These are phyloP conservation scores for Helicoverpa armigera DNA, from an alignment of 1,140 invertebrate species.

Conservation along the genomic window DNA sequence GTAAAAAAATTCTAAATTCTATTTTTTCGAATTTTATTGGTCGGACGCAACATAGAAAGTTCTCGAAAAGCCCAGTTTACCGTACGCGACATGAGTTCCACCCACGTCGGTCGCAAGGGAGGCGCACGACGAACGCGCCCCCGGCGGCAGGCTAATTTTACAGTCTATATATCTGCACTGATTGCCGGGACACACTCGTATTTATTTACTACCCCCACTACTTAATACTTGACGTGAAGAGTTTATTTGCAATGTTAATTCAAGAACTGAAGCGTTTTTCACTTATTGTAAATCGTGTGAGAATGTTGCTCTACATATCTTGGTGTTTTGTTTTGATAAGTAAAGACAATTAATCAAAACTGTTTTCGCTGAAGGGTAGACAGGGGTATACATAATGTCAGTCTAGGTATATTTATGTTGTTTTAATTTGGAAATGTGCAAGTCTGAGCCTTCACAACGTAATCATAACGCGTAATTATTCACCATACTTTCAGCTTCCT, in stretches of 20 bases:
- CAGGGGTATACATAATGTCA: too few relatives aligned
- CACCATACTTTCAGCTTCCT: too few relatives aligned
- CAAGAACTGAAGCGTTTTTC: slow-evolving; percentile 35
- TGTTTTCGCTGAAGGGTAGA: background rate
- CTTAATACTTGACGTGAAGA: slow-evolving; percentile 61
- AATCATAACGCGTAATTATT: too few relatives aligned
- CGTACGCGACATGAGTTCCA: slow-evolving; percentile 51
- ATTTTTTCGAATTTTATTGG: too few relatives aligned
- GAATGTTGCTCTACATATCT: background rate
- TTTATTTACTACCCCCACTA: slow-evolving; percentile 66
- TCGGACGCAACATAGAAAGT: background rate
- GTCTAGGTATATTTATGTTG: too few relatives aligned
- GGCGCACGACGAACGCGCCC: slow-evolving; percentile 53
- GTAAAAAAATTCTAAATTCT: too few relatives aligned
- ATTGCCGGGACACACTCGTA: slow-evolving; percentile 68
- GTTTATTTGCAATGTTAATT: slow-evolving; percentile 64
- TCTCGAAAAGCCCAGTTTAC: background rate
- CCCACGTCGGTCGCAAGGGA: slow-evolving; percentile 61
- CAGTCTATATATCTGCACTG: slow-evolving; percentile 76
- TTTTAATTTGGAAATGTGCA: too few relatives aligned
- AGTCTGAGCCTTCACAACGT: too few relatives aligned
- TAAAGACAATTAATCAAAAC: background rate
- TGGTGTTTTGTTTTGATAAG: background rate
- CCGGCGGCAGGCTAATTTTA: slow-evolving; percentile 71
- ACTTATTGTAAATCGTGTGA: slow-evolving; percentile 12